These are phyloP conservation scores for Caloenas nicobarica DNA, from an alignment of 2,113 vertebrate species.

Conservation along the genomic window DNA sequence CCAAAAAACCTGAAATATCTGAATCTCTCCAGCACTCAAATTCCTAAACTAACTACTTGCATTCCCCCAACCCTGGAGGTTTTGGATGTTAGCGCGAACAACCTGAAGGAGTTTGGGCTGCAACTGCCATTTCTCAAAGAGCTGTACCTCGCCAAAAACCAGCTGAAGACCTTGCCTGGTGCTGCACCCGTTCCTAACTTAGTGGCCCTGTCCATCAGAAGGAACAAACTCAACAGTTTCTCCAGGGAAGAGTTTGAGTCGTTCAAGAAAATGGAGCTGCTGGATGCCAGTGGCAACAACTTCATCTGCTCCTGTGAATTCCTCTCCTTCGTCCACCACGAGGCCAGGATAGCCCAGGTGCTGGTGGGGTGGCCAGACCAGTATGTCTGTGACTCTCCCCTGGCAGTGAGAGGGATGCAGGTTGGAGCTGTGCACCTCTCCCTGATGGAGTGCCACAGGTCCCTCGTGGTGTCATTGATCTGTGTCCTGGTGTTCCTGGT, in stretches of 20 bases:
- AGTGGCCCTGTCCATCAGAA: slow-evolving; percentile 72
- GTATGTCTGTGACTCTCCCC: slow-evolving; percentile 86
- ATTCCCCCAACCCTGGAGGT: slow-evolving; percentile 77
- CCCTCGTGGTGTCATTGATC: slow-evolving; percentile 66
- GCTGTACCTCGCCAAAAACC: slow-evolving; percentile 86
- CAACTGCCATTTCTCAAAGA: slow-evolving; percentile 76
- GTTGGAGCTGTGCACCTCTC: slow-evolving; percentile 67
- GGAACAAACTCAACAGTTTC: slow-evolving; percentile 81
- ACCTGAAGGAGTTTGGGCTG: slow-evolving; percentile 74
- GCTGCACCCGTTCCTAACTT: slow-evolving; percentile 70
- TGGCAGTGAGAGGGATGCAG: slow-evolving; percentile 65
- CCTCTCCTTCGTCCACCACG: slow-evolving; percentile 71
- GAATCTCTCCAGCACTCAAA: slow-evolving; percentile 82
- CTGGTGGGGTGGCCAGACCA: slow-evolving; percentile 69
- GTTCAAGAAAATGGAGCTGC: slow-evolving; percentile 67
- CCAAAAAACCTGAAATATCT: slow-evolving; percentile 75
- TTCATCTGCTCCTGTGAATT: slow-evolving; percentile 89
- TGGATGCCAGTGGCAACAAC: slow-evolving; percentile 82
- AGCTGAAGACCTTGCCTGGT: slow-evolving; percentile 77
- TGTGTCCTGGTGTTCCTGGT: slow-evolving; percentile 69
- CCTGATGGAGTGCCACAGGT: slow-evolving; percentile 75
- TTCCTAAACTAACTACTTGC: slow-evolving; percentile 72
- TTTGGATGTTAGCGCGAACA: slow-evolving; percentile 86
- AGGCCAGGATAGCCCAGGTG: background rate
- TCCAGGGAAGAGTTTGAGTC: slow-evolving; percentile 66